A percentile compares a stretch with the other conserved stretches of the same genome.
Evolutionary conservation across 1,140 invertebrate species (phyloP).

Genomic region (Drosophila santomea): DNA sequence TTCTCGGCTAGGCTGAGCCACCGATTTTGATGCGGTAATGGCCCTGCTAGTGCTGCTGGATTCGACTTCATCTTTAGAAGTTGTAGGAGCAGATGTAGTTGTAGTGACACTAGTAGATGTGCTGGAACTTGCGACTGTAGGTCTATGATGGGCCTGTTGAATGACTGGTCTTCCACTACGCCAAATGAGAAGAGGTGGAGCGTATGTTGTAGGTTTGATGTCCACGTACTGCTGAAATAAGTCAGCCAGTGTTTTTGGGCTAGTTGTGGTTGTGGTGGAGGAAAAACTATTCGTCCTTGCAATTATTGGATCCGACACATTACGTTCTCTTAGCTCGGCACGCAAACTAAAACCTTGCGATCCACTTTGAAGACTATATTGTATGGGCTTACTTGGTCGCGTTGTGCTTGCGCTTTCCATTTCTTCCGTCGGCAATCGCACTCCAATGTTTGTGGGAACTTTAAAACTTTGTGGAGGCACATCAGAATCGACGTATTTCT

Average conservation of each 20-base stretch:
- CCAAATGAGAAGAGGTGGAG: conserved; percentile 73
- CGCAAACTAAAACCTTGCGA: conserved; percentile 65
- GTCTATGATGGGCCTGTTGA: conserved; percentile 43
- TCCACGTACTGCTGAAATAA: conserved; percentile 41
- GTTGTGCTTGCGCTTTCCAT: conserved; percentile 43
- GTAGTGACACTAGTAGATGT: conserved; percentile 6
- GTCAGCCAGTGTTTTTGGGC: conserved; percentile 8
- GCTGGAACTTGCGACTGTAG: conserved; percentile 15
- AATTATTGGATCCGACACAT: conserved; percentile 17
- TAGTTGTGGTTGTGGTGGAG: conserved; percentile 22
- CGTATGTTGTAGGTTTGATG: conserved; percentile 81
- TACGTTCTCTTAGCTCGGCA: conserved; percentile 34
- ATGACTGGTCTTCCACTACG: conserved; percentile 74
- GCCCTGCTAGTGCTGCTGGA: conserved; percentile 14
- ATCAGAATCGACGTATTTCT: conserved; percentile 74
- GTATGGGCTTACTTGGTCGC: conserved; percentile 50
- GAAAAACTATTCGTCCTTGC: background rate
- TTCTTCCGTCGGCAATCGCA: conserved; percentile 8
- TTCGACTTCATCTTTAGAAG: background rate
- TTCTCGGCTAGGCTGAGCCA: conserved; percentile 27
- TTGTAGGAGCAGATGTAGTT: conserved; percentile 5
- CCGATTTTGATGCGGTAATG: conserved; percentile 20
- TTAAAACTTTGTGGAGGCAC: conserved; percentile 77
- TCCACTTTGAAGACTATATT: conserved; percentile 68
- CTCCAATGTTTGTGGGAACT: conserved; percentile 12